Conservation (phyloP, 2,113 vertebrate species). For the Thymallus thymallus region DNA sequence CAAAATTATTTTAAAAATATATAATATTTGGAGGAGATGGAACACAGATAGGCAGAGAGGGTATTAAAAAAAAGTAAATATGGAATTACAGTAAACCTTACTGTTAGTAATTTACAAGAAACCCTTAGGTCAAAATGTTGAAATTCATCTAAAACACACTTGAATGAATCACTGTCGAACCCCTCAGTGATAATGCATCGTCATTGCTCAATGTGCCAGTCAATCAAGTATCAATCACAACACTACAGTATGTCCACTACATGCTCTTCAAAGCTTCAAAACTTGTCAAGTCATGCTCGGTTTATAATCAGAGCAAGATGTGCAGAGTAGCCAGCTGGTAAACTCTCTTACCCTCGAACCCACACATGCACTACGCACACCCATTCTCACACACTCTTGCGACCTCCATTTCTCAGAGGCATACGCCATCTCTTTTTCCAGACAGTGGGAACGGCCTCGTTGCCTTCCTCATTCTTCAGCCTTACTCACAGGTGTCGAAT, state of each 20-base stretch:
- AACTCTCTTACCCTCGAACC: background rate
- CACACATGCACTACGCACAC: background rate
- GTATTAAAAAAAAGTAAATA: background rate
- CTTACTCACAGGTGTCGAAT: background rate
- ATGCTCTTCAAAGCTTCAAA: background rate
- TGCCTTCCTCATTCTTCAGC: background rate
- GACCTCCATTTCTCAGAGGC: background rate
- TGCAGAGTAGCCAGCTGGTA: constrained; percentile 11
- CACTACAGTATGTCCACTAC: background rate
- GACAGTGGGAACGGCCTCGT: background rate
- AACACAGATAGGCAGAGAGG: background rate
- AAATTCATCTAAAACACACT: too few species aligned
- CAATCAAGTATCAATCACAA: too few species aligned
- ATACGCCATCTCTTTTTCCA: background rate
- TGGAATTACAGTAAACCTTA: too few species aligned
- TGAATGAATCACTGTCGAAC: too few species aligned
- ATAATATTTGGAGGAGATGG: background rate
- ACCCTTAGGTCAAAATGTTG: too few species aligned
- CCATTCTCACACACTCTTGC: background rate
- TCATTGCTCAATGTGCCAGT: background rate
- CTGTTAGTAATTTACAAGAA: too few species aligned
- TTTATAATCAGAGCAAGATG: constrained; percentile 33
- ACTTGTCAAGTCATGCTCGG: constrained; percentile 46
- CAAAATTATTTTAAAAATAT: too few species aligned
- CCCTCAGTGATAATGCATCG: background rate